These are phyloP conservation scores for Zeugodacus cucurbitae DNA, from an alignment of 1,140 invertebrate species.

Conservation along the genomic window DNA sequence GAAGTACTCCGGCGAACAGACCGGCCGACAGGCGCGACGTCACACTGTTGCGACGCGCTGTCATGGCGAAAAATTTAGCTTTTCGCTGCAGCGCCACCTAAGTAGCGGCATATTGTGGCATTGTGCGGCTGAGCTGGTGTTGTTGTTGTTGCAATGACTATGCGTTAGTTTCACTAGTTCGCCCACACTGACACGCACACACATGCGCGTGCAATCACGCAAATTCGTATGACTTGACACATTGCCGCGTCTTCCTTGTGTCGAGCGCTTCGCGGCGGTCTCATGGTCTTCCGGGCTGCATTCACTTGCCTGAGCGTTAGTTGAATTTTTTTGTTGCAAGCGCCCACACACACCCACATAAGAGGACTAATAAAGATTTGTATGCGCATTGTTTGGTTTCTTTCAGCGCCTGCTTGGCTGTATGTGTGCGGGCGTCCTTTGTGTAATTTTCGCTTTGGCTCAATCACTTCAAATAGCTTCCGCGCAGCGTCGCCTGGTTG, in stretches of 20 bases:
- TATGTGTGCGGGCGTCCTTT: neutral
- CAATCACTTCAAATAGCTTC: conserved; percentile 12
- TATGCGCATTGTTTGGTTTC: neutral
- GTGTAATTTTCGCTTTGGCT: conserved; percentile 28
- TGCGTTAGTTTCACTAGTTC: neutral
- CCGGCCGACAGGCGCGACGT: neutral
- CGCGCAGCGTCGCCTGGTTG: neutral
- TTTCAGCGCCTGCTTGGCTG: neutral
- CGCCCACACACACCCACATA: neutral
- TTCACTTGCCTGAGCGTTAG: neutral
- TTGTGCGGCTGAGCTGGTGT: no score
- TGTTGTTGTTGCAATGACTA: neutral
- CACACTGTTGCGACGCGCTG: neutral
- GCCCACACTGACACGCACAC: neutral
- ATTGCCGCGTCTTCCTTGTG: neutral
- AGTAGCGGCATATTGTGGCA: neutral
- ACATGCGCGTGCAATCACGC: neutral
- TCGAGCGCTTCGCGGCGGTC: neutral
- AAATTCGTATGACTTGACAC: conserved; percentile 22
- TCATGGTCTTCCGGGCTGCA: neutral
- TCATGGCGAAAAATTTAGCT: neutral
- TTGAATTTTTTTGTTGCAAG: neutral
- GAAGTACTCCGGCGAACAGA: conserved; percentile 45
- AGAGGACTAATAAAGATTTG: neutral
- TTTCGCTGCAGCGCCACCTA: neutral